Conservation (phyloP, 2,113 vertebrate species). For the Ptyas mucosa region DNA sequence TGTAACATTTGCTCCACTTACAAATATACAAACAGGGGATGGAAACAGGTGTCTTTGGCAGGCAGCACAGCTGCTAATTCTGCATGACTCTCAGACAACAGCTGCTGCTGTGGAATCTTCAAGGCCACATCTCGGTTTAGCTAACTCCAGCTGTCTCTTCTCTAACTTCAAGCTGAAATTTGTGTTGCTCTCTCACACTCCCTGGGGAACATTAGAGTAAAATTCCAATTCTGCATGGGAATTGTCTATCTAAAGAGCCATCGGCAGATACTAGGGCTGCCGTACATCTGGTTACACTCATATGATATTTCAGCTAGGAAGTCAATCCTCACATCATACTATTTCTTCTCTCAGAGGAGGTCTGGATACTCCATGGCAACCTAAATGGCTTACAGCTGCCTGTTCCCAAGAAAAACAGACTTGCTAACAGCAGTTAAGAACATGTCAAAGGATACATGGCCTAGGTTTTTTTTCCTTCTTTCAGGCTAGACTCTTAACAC, state of each 20-base stretch:
- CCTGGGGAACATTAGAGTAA: background rate
- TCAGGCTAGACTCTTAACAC: background rate
- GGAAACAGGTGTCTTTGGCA: background rate
- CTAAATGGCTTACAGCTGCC: background rate
- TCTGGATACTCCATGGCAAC: background rate
- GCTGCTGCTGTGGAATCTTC: background rate
- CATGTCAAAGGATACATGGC: background rate
- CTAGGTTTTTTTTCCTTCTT: background rate
- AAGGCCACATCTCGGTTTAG: background rate
- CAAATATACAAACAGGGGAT: background rate
- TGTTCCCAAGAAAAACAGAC: background rate
- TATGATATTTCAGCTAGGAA: background rate
- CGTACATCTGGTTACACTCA: background rate
- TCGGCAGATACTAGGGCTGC: background rate
- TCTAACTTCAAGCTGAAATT: background rate
- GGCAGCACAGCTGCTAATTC: constrained; percentile 1
- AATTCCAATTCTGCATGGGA: background rate
- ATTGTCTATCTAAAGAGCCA: background rate
- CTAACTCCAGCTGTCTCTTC: background rate
- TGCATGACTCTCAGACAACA: background rate
- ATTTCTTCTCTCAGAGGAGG: background rate
- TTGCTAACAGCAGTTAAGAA: background rate
- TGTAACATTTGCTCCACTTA: background rate
- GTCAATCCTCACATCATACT: background rate
- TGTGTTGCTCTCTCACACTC: background rate